A percentile compares a stretch with the other conserved stretches of the same genome.
Conservation (phyloP, 2,113 vertebrate species). For the Notothenia coriiceps region DNA sequence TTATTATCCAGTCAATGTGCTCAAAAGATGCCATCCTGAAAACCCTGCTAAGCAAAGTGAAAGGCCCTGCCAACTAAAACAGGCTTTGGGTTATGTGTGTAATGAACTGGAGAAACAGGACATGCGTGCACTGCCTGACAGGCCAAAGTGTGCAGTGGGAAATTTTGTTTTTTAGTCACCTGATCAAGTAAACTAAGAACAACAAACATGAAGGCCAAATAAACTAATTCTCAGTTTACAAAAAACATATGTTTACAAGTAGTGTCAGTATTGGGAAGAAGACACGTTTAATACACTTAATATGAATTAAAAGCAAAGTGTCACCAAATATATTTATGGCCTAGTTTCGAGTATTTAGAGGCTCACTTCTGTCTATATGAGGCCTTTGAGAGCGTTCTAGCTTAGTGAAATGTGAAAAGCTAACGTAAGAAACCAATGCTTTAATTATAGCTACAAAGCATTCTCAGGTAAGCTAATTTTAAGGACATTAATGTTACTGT, state of each 20-base stretch:
- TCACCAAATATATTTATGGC: constrained; percentile 2
- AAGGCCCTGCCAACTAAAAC: constrained; percentile 22
- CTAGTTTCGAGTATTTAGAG: not conserved
- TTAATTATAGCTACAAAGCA: not conserved
- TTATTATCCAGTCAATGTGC: constrained; percentile 40
- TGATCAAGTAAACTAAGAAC: not conserved
- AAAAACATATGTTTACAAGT: too few species aligned
- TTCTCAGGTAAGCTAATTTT: not conserved
- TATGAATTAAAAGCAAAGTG: not conserved
- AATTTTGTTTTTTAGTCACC: not conserved
- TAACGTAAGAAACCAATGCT: not conserved
- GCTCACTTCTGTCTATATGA: not conserved
- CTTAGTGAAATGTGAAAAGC: not conserved
- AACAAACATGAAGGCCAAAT: too few species aligned
- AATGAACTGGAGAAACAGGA: constrained; percentile 37
- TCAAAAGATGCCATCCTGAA: constrained; percentile 12
- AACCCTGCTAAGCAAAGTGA: constrained; percentile 15
- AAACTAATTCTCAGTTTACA: not conserved
- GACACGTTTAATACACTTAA: not conserved
- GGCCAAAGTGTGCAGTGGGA: not conserved
- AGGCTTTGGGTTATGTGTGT: constrained; percentile 3
- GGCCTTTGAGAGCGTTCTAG: not conserved
- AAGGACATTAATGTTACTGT: not conserved
- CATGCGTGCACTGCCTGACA: not conserved
- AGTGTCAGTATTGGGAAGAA: not conserved